These are phyloP conservation scores for Festucalex cinctus DNA, from an alignment of 2,113 vertebrate species.

Conservation along the genomic window DNA sequence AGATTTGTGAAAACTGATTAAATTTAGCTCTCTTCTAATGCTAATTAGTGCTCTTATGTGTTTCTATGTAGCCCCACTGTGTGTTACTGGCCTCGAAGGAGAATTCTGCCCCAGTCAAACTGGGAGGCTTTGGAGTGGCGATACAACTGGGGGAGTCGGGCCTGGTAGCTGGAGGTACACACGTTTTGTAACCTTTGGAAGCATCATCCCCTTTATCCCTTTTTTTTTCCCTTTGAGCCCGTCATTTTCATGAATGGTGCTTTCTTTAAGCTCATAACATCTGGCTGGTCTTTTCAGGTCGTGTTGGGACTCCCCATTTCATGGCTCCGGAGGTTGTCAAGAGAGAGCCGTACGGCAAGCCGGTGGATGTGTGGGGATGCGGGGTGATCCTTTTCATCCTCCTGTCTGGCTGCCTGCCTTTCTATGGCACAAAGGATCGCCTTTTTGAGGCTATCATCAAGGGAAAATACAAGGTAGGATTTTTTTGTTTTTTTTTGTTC, in stretches of 20 bases:
- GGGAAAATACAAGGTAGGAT: slow-evolving; percentile 94
- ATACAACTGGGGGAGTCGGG: slow-evolving; percentile 98
- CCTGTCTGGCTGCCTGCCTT: slow-evolving; percentile 95
- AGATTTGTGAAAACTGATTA: not conserved
- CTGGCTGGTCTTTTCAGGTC: slow-evolving; percentile 69
- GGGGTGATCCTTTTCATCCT: slow-evolving; percentile 99
- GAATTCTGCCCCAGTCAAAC: slow-evolving; percentile 97
- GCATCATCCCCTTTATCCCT: not conserved
- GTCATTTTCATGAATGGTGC: not conserved
- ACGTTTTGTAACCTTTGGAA: not conserved
- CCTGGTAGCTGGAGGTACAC: slow-evolving; percentile 94
- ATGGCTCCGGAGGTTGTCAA: slow-evolving; percentile 99
- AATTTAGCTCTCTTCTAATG: too few species aligned
- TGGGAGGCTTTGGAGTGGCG: slow-evolving; percentile 96
- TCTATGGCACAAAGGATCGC: slow-evolving; percentile 98
- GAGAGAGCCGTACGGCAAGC: slow-evolving; percentile 96
- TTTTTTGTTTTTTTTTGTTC: too few species aligned
- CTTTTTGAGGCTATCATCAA: slow-evolving; percentile 98
- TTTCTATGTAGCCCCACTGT: slow-evolving; percentile 54
- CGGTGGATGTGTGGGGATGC: slow-evolving; percentile 98
- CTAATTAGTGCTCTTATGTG: not conserved
- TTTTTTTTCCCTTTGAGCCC: not conserved
- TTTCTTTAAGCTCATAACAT: not conserved
- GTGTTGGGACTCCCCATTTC: slow-evolving; percentile 97
- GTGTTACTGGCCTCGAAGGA: slow-evolving; percentile 91